Base-by-base conservation (phyloP, 2,113 vertebrate genomes). In the Elephantulus edwardii region DNA sequence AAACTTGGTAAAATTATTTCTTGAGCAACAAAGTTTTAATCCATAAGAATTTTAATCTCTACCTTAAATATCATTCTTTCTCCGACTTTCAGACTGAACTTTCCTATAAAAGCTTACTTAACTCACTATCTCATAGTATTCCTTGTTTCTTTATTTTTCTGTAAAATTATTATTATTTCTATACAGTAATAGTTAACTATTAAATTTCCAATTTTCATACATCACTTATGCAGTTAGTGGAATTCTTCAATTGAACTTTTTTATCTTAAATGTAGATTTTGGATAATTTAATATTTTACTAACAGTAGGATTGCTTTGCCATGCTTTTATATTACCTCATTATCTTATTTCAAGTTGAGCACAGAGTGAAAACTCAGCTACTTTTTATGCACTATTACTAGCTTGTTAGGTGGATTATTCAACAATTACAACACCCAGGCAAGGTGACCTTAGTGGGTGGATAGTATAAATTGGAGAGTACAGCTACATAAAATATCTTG, bases 401-500 rank as follows among this genome's bases (percentile, higher is more conserved):
- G 14, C 42, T 56, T 81, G 33, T 58, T 76, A 75, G 16, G 3
- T 44, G 54, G 0, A 14, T 86, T 20, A 20, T 79, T 90, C 91
- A 93, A 91, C 94, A 96, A 44, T 26, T 40, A 35, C 68, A 68
- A 11, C 26, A 28, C 44, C 40, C 66, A 89, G 60, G 54, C 30
- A 71, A 90, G 60, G 46, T 89, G 11, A 95, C 66, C 88, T 72
- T 87, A 95, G 78, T 74, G 2, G n/a, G 17, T 0, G 26, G 22
- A 89, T 11, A 54, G 42, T 79, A 91, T 82, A 70, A 84, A 8
- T 48, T 56, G 42, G 48, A 68, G 89, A 89, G 38, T 85, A 16
- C 14, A 40, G 72, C 17, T 76, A 14, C 75, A 95, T 26, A 14
- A 68, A 95, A 66, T 62, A 84, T 70, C 88, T 88, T 76, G 72